Evolutionary conservation across 2,888 invertebrate species (phyloP), one percentile per base, ranked within the genome.

Genomic region (Ceramica pisi): DNA sequence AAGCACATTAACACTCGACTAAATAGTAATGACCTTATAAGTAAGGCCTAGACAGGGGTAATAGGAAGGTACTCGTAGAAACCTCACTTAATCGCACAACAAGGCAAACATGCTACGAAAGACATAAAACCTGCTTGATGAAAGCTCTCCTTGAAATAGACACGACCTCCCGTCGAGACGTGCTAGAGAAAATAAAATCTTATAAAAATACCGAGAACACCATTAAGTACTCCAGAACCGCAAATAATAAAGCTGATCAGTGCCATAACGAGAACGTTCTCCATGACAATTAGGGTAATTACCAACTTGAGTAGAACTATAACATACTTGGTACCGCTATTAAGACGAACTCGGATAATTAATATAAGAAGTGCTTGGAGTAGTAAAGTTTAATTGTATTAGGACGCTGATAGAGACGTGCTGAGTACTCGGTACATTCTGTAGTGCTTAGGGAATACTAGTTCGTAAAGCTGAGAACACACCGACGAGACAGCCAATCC

Each of bases 271-370:
- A 79, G 68, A 71, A 75, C 75, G 61, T 73, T 72, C 64, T 77
- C 69, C 60, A 68, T 74, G 75, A 80, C 72, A 75, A 82, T 84
- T 76, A 78, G 69, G 57, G 60, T 79, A 81, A 84, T 84, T 78
- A 78, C 71, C 67, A 63, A 78, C 74, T 75, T 73, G 67, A 71
- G 53, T 65, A 77, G 67, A 80, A 75, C 70, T 73, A 75, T 67
- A 67, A 79, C 67, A 63, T 51, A 71, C 65, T 71, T 61, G 78
- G 70, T 75, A 71, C 72, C 69, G 57, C 67, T 75, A 71, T 72
- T 71, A 78, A 69, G 66, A 61, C 57, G 48, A 64, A 83, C 71
- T 69, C 68, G 12, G 66, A 69, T 70, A 70, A 79, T 64, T 76
- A 75, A 53, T 65, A 81, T 55, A 71, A 67, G 63, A 69, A 76